phyloP scores from a whole-genome alignment of 2,888 invertebrate species.

The Pristionchus fissidentatus region DNA sequence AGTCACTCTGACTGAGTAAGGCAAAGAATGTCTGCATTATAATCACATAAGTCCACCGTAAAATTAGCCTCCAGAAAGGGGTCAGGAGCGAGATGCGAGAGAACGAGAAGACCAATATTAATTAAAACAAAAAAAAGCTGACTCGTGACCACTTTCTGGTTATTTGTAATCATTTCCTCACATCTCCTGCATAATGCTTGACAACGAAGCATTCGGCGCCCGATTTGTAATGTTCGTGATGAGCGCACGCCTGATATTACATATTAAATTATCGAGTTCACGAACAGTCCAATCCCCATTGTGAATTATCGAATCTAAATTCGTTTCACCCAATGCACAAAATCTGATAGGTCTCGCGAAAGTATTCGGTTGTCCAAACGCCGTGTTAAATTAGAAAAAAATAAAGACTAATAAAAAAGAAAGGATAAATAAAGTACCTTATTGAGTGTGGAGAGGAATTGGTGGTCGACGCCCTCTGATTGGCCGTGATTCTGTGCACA shows the following conservation, averaged over 20 bases:
- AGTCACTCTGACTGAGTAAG: no score
- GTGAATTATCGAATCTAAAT: not conserved
- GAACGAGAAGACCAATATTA: not conserved
- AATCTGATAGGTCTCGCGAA: no score
- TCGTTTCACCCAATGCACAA: no score
- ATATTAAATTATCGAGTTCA: not conserved
- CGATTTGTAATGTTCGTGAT: slow-evolving; percentile 81
- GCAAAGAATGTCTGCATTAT: no score
- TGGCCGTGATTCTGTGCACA: slow-evolving; percentile 84
- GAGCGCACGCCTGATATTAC: slow-evolving; percentile 75
- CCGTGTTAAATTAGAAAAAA: not conserved
- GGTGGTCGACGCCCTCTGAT: slow-evolving; percentile 81
- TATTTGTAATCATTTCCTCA: no score
- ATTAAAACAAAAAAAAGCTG: not conserved
- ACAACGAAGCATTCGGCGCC: slow-evolving; percentile 81
- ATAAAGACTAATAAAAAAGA: not conserved
- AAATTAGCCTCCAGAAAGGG: no score
- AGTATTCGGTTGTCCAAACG: no score
- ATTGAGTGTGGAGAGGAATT: slow-evolving; percentile 79
- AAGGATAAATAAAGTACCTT: no score
- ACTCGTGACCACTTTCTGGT: no score
- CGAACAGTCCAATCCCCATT: not conserved
- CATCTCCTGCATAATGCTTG: slow-evolving; percentile 84
- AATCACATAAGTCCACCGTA: no score
- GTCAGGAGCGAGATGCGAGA: no score